Percentiles rank a stretch among this genome's conserved stretches.
These are phyloP conservation scores for Caenorhabditis sinica DNA, from an alignment of 2,888 invertebrate species.

Conservation along the genomic window DNA sequence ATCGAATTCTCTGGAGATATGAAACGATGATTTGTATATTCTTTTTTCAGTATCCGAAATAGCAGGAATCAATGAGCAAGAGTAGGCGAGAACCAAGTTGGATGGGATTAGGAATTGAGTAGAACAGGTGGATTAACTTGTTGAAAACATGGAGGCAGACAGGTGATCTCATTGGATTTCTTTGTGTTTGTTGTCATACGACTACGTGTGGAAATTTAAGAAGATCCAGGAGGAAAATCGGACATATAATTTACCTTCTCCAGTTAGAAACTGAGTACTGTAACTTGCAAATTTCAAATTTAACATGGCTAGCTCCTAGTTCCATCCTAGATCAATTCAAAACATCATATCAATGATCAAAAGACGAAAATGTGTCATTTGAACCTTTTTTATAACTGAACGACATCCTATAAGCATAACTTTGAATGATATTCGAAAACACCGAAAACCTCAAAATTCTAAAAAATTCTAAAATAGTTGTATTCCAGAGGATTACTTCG, in stretches of 20 bases:
- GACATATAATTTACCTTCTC: no score
- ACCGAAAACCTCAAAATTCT: no score
- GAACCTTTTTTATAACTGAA: no score
- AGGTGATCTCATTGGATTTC: background rate
- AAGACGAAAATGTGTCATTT: no score
- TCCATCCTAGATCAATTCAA: no score
- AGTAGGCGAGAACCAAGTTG: background rate
- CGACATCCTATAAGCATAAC: no score
- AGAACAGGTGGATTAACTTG: background rate
- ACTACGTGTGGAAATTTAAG: background rate
- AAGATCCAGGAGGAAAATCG: background rate
- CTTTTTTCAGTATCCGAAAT: background rate
- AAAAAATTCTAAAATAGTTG: background rate
- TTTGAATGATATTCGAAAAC: no score
- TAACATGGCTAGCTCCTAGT: no score
- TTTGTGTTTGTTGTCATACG: background rate
- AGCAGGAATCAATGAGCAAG: background rate
- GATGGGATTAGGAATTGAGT: background rate
- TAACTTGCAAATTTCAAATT: no score
- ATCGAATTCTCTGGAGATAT: background rate
- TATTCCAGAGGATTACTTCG: conserved; percentile 8
- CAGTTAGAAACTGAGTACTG: no score
- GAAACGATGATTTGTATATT: background rate
- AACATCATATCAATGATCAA: no score
- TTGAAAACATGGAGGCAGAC: conserved; percentile 17